These are phyloP conservation scores for Tetheella fluctuosa DNA, from an alignment of 2,888 invertebrate genomes.

Conservation along the genomic window DNA sequence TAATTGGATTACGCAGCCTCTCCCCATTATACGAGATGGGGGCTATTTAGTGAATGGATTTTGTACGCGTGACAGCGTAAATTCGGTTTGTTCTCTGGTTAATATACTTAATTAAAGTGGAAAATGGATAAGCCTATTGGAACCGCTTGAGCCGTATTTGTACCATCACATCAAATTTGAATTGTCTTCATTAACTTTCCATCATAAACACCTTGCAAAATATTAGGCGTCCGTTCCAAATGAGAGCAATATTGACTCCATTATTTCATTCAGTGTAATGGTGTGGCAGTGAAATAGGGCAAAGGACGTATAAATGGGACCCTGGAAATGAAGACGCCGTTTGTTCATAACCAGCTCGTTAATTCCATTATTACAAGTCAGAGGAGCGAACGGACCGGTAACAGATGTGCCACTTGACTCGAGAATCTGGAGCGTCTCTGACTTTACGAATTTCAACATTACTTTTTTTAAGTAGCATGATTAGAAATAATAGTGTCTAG, in stretches of 20 bases:
- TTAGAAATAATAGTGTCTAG: slow-evolving; percentile 43
- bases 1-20: slow-evolving; percentile 74
- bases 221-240: slow-evolving; percentile 68
- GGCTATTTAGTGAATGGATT: slow-evolving; percentile 74
- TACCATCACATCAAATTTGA: slow-evolving; percentile 10
- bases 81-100: slow-evolving; percentile 60
- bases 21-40: slow-evolving; percentile 69
- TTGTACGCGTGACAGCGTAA: slow-evolving; percentile 63
- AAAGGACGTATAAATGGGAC: slow-evolving; percentile 73
- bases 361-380: slow-evolving; percentile 82
- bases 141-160: slow-evolving; percentile 10
- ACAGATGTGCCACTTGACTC: slow-evolving; percentile 78
- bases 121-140: slow-evolving; percentile 23
- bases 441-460: slow-evolving; percentile 53
- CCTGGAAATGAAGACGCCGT: slow-evolving; percentile 82
- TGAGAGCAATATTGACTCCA: slow-evolving; percentile 67
- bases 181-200: slow-evolving; percentile 47
- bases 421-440: slow-evolving; percentile 55
- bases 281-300: slow-evolving; percentile 80
- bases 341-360: slow-evolving; percentile 84
- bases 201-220: slow-evolving; percentile 66
- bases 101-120: slow-evolving; percentile 60
- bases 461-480: slow-evolving; percentile 45
- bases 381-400: slow-evolving; percentile 74
- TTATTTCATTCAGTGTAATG: slow-evolving; percentile 80